Evolutionary conservation across 2,797 vertebrate genomes (phyloP), one percentile per base, ranked within the genome.

Genomic region (Notamacropus eugenii): DNA sequence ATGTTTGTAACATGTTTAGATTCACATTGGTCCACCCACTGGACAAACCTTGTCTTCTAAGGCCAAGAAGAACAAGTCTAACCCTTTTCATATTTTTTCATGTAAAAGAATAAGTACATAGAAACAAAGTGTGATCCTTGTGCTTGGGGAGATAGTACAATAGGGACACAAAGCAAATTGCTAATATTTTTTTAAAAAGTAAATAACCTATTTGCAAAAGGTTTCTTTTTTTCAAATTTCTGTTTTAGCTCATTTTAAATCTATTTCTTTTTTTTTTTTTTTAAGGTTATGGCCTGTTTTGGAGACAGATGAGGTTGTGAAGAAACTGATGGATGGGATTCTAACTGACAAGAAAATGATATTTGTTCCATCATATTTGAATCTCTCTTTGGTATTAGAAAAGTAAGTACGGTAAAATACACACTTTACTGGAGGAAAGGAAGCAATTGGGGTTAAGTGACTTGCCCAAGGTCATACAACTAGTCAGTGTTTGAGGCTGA

Each of bases 291-390:
- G 95, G 96, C 97, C 97, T 87, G 11, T 97, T 4, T 94, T 98
- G 90, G 87, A 97, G 67, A 95, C 96, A 29, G 96, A 96, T 6
- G 90, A 96, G 90, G 97, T 98, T 54, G 97, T 90, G 87, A 97
- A 93, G 90, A 96, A 74, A 16, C 96, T 98, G 92, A 97, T 98
- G 24, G 93, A 98, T 74, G 98, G 98, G 31, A 96, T 98, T 94
- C 95, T 98, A 34, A 98, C 92, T 28, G 96, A 98, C 54, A 98
- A 98, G 97, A 98, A 98, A 94, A 97, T 98, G 96, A 98, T 98
- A 94, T 98, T 96, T 91, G 96, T 98, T 31, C 98, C 98, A 24
- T 97, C 97, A 0, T 97, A 95, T 54, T 4, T 97, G 46, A 74
- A 3, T 50, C 10, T 98, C n/a, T 55, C 5, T 59, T 46, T 96